Evolutionary conservation across 2,888 invertebrate species (phyloP).

Genomic region (Xestoiulus laeticollis): DNA sequence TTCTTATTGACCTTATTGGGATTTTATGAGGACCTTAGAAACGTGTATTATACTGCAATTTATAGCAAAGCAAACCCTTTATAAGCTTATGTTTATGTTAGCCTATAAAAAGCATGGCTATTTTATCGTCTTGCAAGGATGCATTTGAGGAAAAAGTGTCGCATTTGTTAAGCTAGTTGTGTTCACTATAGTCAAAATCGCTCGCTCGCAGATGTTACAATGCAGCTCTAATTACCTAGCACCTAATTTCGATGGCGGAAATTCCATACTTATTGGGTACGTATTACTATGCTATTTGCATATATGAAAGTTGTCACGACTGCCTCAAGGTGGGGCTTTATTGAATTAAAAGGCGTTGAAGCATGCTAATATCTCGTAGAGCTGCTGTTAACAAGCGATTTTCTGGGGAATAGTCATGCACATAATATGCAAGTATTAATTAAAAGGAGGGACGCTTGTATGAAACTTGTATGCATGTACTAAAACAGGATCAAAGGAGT

Average conservation of each 20-base stretch:
- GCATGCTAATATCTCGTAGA: conserved; percentile 41
- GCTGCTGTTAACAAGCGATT: conserved; percentile 39
- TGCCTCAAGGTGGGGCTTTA: conserved; percentile 43
- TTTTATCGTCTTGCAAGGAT: conserved; percentile 1
- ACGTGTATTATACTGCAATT: not conserved
- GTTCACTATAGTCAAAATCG: not conserved
- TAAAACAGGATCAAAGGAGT: not conserved
- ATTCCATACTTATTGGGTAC: not conserved
- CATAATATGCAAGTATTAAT: not conserved
- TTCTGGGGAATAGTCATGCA: conserved; percentile 41
- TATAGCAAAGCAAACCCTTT: conserved; percentile 14
- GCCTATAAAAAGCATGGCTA: conserved; percentile 35
- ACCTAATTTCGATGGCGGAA: conserved; percentile 35
- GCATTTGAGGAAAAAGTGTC: conserved; percentile 7
- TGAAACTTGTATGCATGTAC: conserved; percentile 15
- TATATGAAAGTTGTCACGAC: conserved; percentile 40
- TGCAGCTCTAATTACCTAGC: not conserved
- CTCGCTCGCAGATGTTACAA: conserved; percentile 1
- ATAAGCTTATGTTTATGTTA: conserved; percentile 41
- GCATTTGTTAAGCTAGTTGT: conserved; percentile 19
- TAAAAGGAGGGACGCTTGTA: not conserved
- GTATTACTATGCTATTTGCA: not conserved
- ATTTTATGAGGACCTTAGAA: not conserved
- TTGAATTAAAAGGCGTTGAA: conserved; percentile 41
- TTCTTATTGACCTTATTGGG: conserved; percentile 36